Evolutionary conservation across 2,797 vertebrate species (phyloP).

Genomic region (Alfaro cultratus): DNA sequence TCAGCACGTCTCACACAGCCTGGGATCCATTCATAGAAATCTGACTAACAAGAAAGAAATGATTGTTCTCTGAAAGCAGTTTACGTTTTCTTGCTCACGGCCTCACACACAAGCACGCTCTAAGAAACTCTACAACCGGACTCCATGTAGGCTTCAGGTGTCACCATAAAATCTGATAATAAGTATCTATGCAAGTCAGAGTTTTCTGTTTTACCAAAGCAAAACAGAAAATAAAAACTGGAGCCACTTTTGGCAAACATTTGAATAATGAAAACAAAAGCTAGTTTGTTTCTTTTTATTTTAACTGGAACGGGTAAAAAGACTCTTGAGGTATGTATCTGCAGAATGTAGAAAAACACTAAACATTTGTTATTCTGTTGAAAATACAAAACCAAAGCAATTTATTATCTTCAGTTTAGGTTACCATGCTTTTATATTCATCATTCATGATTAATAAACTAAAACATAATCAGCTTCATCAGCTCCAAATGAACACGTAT

Average conservation of each 20-base stretch:
- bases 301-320: not conserved
- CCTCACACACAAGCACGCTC: not conserved
- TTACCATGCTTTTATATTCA: not conserved
- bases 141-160: not conserved
- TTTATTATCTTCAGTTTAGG: not conserved
- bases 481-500: not conserved
- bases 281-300: not conserved
- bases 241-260: not conserved
- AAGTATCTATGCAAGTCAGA: not conserved
- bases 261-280: not conserved
- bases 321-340: not conserved
- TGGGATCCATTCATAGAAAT: not conserved
- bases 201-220: too few relatives aligned
- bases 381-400: not conserved
- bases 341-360: not conserved
- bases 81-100: not conserved
- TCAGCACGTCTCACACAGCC: not conserved
- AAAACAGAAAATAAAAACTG: constrained; percentile 2
- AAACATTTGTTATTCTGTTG: not conserved
- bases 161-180: constrained; percentile 20
- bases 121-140: not conserved
- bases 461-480: not conserved
- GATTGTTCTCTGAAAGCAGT: not conserved
- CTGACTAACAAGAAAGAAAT: not conserved
- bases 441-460: not conserved